Evolutionary conservation across 2,797 vertebrate species (phyloP).

Genomic region (Premnoplex brunnescens): DNA sequence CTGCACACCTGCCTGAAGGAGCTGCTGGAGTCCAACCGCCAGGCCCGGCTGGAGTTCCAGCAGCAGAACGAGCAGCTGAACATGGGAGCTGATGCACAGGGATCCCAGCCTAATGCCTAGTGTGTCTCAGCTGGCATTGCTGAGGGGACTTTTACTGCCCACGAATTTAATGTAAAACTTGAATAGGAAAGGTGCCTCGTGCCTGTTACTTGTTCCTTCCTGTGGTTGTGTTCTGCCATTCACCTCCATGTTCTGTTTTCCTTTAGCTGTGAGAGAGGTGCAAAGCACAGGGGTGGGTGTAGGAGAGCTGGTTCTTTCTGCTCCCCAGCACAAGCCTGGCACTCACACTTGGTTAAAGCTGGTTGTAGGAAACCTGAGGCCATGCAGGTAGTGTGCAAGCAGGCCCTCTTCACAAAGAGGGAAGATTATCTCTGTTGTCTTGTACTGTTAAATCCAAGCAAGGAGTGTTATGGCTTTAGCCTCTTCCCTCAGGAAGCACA

Average conservation of each 20-base stretch:
- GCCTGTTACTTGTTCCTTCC: neutral
- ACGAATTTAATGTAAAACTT: neutral
- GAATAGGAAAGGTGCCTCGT: neutral
- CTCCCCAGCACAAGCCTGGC: neutral
- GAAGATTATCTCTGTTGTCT: neutral
- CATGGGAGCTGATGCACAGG: neutral
- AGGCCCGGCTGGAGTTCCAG: constrained; percentile 90
- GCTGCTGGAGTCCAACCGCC: constrained; percentile 92
- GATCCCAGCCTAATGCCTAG: neutral
- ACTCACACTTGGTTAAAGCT: neutral
- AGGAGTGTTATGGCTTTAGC: neutral
- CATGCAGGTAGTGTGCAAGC: neutral
- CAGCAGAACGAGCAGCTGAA: constrained; percentile 76
- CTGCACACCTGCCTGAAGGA: constrained; percentile 91
- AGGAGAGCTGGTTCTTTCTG: neutral
- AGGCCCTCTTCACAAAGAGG: neutral
- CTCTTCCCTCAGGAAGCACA: neutral
- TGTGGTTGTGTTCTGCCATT: neutral
- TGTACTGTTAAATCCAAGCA: neutral
- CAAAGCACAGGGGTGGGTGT: neutral
- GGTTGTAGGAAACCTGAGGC: neutral
- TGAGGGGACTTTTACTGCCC: neutral
- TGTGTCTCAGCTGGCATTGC: neutral
- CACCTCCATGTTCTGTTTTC: neutral
- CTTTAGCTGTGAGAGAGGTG: neutral